Percentiles rank a stretch among this genome's conserved stretches.
These are phyloP conservation scores for Prietella phreatophila DNA, from an alignment of 2,113 vertebrate genomes.

Conservation along the genomic window DNA sequence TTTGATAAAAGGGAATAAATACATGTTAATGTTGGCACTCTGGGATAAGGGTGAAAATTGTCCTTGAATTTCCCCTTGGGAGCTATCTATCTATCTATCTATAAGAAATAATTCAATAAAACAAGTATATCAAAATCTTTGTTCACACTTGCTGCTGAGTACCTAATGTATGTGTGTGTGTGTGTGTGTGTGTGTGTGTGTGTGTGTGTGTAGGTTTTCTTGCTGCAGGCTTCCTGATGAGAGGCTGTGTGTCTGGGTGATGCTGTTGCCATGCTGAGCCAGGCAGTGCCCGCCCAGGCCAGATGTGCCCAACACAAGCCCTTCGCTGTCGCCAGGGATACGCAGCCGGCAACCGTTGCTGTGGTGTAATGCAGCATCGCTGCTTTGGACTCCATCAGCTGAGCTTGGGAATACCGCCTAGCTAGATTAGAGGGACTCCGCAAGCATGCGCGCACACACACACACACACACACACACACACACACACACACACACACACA, in stretches of 20 bases:
- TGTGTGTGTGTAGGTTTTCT: not conserved
- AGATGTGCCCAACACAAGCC: constrained; percentile 53
- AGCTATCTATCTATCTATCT: too few species aligned
- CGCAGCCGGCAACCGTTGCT: constrained; percentile 43
- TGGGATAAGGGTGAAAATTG: not conserved
- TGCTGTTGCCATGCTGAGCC: constrained; percentile 57
- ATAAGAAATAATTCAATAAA: not conserved
- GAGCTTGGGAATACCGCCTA: constrained; percentile 35
- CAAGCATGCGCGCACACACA: constrained; percentile 15
- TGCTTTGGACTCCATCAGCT: constrained; percentile 41
- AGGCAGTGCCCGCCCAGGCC: constrained; percentile 51
- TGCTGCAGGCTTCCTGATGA: constrained; percentile 42
- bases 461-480: constrained; percentile 5
- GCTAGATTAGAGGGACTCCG: constrained; percentile 32
- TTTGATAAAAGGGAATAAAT: not conserved
- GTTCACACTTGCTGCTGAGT: not conserved
- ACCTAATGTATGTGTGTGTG: not conserved
- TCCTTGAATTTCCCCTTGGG: too few species aligned
- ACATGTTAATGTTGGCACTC: not conserved
- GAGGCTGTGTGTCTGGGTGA: constrained; percentile 44
- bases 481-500: constrained; percentile 16
- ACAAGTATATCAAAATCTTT: not conserved
- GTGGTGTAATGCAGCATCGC: constrained; percentile 47
- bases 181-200: constrained; percentile 6
- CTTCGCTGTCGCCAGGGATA: constrained; percentile 49